Conservation (phyloP, 2,888 invertebrate genomes). For the Glyphotaelius pellucidus region DNA sequence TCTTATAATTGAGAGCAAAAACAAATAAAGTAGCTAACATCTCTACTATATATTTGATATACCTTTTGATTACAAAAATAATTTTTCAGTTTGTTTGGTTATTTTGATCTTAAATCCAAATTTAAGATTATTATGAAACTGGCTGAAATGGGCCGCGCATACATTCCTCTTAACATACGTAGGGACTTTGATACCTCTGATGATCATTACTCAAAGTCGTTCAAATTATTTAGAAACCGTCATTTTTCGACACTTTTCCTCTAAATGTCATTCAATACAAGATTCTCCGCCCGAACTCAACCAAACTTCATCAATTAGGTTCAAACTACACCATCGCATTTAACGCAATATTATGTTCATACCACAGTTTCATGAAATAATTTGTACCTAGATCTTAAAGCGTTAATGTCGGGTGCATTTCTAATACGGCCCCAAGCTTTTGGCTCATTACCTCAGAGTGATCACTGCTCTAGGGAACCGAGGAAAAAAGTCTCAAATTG, state of each 20-base stretch:
- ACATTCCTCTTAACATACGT: too few species aligned
- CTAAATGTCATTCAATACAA: background rate
- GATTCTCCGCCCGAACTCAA: background rate
- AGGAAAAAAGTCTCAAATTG: slow-evolving; percentile 32
- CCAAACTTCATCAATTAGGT: slow-evolving; percentile 23
- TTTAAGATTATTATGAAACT: too few species aligned
- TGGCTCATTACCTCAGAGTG: slow-evolving; percentile 20
- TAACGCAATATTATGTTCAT: background rate
- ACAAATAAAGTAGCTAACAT: too few species aligned
- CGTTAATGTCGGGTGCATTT: background rate
- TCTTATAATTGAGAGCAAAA: too few species aligned
- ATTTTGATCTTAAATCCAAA: too few species aligned
- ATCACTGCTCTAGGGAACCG: slow-evolving; percentile 13
- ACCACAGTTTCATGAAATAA: background rate
- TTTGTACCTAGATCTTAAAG: background rate
- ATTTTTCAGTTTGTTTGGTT: too few species aligned
- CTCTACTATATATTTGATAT: too few species aligned
- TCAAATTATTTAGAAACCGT: background rate
- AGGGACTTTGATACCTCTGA: background rate
- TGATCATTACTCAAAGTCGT: background rate
- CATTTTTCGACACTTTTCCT: background rate
- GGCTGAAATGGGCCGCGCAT: too few species aligned
- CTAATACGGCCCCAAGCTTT: background rate
- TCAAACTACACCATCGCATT: background rate
- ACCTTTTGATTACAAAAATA: too few species aligned